phyloP scores from a whole-genome alignment of 1,140 invertebrate genomes.

The Camponotus floridanus region DNA sequence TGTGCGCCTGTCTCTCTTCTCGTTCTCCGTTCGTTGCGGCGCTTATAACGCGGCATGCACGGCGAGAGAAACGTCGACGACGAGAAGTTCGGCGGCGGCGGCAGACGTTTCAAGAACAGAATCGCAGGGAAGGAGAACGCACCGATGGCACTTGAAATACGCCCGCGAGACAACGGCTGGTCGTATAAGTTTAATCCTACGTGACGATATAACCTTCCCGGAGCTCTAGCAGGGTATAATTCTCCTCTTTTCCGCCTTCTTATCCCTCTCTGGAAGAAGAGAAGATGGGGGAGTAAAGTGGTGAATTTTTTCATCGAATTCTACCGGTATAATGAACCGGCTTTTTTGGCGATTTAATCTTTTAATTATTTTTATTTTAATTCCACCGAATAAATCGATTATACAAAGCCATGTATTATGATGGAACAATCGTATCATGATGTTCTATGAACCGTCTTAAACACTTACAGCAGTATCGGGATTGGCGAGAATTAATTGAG shows the following conservation, averaged over 20 bases:
- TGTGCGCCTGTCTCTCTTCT: slow-evolving; percentile 10
- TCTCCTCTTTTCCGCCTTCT: background rate
- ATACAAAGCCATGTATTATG: background rate
- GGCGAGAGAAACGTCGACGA: slow-evolving; percentile 49
- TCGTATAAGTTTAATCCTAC: slow-evolving; percentile 75
- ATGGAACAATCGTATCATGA: background rate
- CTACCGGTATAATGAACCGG: background rate
- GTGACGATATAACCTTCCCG: slow-evolving; percentile 64
- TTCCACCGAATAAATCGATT: background rate
- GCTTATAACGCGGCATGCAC: slow-evolving; percentile 42
- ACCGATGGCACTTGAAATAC: slow-evolving; percentile 67
- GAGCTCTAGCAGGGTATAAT: slow-evolving; percentile 9
- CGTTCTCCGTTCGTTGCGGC: slow-evolving; percentile 19
- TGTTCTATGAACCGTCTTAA: background rate
- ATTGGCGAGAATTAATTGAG: slow-evolving; percentile 6
- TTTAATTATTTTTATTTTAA: slow-evolving; percentile 48
- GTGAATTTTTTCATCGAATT: background rate
- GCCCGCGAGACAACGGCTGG: slow-evolving; percentile 69
- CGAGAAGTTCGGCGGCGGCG: slow-evolving; percentile 63
- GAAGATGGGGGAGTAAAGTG: too few relatives aligned
- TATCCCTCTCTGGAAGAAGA: background rate
- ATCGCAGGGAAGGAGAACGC: slow-evolving; percentile 13
- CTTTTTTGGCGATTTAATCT: background rate
- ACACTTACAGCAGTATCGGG: background rate
- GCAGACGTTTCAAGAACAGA: slow-evolving; percentile 47